Evolutionary conservation across 92 coral and sea anemone species (phyloP).

Genomic region (Epizoanthus stellaris): DNA sequence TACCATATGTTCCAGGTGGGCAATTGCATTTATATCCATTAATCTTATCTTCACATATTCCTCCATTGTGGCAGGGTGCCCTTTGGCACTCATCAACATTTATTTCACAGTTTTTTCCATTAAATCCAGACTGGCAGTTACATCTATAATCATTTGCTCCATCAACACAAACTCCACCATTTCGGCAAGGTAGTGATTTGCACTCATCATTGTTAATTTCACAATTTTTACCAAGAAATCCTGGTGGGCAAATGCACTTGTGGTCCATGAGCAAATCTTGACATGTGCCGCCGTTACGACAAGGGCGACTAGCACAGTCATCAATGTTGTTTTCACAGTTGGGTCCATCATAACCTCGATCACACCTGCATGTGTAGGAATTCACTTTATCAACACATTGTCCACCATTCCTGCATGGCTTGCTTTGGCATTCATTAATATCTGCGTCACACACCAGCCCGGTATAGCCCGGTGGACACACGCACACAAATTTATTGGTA

Average conservation of each 20-base stretch:
- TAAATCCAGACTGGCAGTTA: slow-evolving; percentile 69
- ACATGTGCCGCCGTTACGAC: slow-evolving; percentile 77
- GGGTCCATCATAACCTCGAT: slow-evolving; percentile 65
- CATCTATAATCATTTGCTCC: slow-evolving; percentile 71
- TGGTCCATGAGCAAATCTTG: slow-evolving; percentile 60
- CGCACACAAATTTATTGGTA: slow-evolving; percentile 9
- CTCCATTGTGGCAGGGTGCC: slow-evolving; percentile 76
- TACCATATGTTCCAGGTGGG: slow-evolving; percentile 77
- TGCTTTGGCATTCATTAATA: slow-evolving; percentile 57
- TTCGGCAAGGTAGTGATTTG: slow-evolving; percentile 54
- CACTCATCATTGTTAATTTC: slow-evolving; percentile 71
- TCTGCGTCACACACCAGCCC: neutral
- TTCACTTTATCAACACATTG: slow-evolving; percentile 69
- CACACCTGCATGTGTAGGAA: slow-evolving; percentile 69
- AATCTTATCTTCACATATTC: slow-evolving; percentile 64
- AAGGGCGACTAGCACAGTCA: slow-evolving; percentile 69
- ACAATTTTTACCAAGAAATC: slow-evolving; percentile 71
- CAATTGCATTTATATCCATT: slow-evolving; percentile 77
- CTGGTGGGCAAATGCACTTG: slow-evolving; percentile 66
- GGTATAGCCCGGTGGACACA: neutral
- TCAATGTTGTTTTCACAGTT: slow-evolving; percentile 74
- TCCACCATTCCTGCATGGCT: slow-evolving; percentile 76
- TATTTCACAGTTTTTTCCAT: slow-evolving; percentile 70
- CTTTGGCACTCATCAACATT: slow-evolving; percentile 75
- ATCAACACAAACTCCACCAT: slow-evolving; percentile 81